These are phyloP conservation scores for Salvator merianae DNA, from an alignment of 2,113 vertebrate species.

Conservation along the genomic window DNA sequence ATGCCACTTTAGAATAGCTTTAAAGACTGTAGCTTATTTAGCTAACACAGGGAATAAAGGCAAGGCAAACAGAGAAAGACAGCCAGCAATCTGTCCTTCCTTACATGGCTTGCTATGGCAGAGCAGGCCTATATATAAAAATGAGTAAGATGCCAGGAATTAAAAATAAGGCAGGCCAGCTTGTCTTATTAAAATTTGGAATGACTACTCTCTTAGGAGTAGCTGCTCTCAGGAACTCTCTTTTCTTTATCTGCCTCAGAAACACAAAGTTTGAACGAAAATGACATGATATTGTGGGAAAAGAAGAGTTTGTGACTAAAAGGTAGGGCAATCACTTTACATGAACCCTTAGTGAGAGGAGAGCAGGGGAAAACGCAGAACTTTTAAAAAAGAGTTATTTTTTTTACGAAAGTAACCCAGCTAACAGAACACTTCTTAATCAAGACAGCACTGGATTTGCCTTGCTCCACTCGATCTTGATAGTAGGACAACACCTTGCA, in stretches of 20 bases:
- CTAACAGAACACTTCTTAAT: neutral
- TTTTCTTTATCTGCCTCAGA: neutral
- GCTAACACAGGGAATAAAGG: neutral
- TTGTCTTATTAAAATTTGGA: too few species aligned
- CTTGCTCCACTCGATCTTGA: neutral
- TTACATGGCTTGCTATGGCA: neutral
- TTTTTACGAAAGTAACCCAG: too few species aligned
- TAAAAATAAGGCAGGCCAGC: too few species aligned
- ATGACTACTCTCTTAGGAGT: neutral
- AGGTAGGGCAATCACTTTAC: neutral
- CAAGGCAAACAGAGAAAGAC: neutral
- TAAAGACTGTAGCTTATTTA: neutral
- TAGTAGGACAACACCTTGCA: neutral
- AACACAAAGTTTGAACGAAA: neutral
- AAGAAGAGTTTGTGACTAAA: neutral
- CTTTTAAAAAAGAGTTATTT: too few species aligned
- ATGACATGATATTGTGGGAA: neutral
- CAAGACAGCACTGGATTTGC: neutral
- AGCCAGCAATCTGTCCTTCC: neutral
- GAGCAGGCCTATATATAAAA: too few species aligned
- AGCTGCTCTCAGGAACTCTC: too few species aligned
- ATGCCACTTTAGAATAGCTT: neutral
- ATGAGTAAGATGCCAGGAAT: too few species aligned
- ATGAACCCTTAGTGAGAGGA: neutral
- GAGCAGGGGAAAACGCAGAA: too few species aligned